Conservation (phyloP, 2,888 invertebrate species). For the Koerneria pararmatus region DNA sequence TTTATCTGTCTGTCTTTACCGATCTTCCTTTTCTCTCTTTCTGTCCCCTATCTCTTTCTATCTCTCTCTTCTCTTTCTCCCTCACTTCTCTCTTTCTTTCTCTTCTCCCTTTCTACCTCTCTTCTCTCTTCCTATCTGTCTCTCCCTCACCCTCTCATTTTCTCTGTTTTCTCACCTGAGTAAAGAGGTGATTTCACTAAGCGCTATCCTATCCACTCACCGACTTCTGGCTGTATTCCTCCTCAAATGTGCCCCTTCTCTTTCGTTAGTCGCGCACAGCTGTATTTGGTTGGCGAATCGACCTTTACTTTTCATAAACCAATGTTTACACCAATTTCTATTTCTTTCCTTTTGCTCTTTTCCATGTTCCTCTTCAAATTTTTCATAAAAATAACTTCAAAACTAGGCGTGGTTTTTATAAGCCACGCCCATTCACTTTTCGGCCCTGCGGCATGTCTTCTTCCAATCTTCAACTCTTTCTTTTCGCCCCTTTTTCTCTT, state of each 20-base stretch:
- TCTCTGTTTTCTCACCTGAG: constrained; percentile 11
- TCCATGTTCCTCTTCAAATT: no score
- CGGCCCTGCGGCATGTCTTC: neutral
- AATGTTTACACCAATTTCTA: no score
- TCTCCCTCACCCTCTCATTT: constrained; percentile 13
- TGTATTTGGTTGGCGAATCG: no score
- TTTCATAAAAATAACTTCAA: no score
- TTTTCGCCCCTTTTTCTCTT: neutral
- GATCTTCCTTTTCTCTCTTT: neutral
- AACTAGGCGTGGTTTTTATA: constrained; percentile 1
- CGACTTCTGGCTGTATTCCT: no score
- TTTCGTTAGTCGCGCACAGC: no score
- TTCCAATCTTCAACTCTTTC: neutral
- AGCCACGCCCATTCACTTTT: neutral
- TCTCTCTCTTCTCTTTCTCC: neutral
- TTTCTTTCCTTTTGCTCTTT: no score
- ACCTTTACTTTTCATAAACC: no score
- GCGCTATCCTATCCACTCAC: no score
- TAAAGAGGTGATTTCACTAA: no score
- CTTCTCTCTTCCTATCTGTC: neutral
- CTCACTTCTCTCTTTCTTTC: neutral
- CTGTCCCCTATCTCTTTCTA: neutral
- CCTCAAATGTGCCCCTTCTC: no score
- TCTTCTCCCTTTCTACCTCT: neutral
- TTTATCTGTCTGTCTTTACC: neutral